A percentile compares a stretch with the other conserved stretches of the same genome.
Conservation (phyloP, 2,113 vertebrate genomes). For the Pipa parva region DNA sequence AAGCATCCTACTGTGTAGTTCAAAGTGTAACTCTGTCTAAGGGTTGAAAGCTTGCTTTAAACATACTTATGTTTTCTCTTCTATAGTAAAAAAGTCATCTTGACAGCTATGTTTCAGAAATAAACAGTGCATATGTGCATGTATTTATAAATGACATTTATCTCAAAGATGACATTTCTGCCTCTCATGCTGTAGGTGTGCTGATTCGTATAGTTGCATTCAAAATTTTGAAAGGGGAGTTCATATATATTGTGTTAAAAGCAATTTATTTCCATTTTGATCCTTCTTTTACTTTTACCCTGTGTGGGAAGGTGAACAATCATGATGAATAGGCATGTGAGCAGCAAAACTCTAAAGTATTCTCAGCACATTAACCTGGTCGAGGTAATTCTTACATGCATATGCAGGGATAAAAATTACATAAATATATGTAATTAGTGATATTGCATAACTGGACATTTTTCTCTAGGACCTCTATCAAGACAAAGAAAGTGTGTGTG, state of each 20-base stretch:
- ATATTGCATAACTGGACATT: too few relatives aligned
- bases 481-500: not conserved
- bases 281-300: constrained; percentile 22
- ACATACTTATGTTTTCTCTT: not conserved
- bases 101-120: constrained; percentile 1
- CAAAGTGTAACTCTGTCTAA: not conserved
- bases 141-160: constrained; percentile 30
- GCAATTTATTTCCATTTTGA: constrained; percentile 23
- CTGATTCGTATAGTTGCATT: constrained; percentile 1
- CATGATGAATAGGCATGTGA: not conserved
- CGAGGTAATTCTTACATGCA: too few relatives aligned
- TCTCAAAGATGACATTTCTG: constrained; percentile 20
- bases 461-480: too few relatives aligned
- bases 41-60: not conserved
- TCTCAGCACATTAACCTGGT: too few relatives aligned
- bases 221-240: constrained; percentile 1
- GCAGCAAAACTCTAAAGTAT: too few relatives aligned
- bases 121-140: constrained; percentile 20
- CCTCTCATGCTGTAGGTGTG: constrained; percentile 10
- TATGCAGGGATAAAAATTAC: too few relatives aligned
- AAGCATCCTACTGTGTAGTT: constrained; percentile 1
- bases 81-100: constrained; percentile 9
- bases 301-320: not conserved
- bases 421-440: too few relatives aligned
- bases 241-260: constrained; percentile 31